Evolutionary conservation across 2,797 vertebrate genomes (phyloP).

Genomic region (Geotrypetes seraphini): DNA sequence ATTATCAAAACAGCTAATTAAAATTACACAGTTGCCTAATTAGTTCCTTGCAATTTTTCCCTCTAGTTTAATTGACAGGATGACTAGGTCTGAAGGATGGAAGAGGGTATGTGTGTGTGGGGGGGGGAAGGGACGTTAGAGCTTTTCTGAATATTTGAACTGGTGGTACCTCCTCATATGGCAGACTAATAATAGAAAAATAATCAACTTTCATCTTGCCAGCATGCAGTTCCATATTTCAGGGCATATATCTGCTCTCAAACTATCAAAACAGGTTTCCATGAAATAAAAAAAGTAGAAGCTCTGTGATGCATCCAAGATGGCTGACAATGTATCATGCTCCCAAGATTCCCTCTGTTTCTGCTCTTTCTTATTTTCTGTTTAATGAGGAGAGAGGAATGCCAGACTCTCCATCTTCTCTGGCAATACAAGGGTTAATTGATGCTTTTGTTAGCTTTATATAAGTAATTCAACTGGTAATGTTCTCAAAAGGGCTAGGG

Average conservation of each 20-base stretch:
- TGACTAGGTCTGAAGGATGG: conserved; percentile 58
- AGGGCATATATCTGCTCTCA: conserved; percentile 68
- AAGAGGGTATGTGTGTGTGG: too few species aligned
- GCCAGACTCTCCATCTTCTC: too few species aligned
- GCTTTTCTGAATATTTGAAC: too few species aligned
- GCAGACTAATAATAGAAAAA: conserved; percentile 75
- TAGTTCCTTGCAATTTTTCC: conserved; percentile 87
- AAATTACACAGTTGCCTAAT: conserved; percentile 87
- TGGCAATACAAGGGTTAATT: too few species aligned
- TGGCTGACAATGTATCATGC: too few species aligned
- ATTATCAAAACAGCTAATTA: conserved; percentile 84
- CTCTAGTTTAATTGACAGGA: conserved; percentile 93
- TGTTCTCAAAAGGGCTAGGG: too few species aligned
- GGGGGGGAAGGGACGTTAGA: conserved; percentile 55
- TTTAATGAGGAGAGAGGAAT: too few species aligned
- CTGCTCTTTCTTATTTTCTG: too few species aligned
- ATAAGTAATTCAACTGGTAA: too few species aligned
- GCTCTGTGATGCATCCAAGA: conserved; percentile 53
- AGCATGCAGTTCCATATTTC: conserved; percentile 71
- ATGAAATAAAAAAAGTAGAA: conserved; percentile 53
- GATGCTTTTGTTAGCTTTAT: too few species aligned
- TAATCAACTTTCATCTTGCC: conserved; percentile 74
- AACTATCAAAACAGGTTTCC: conserved; percentile 55
- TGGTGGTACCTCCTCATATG: conserved; percentile 69
- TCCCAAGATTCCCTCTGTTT: too few species aligned